Evolutionary conservation across 2,888 invertebrate species (phyloP), one percentile per base, ranked within the genome.

Genomic region (Auanema sp.): DNA sequence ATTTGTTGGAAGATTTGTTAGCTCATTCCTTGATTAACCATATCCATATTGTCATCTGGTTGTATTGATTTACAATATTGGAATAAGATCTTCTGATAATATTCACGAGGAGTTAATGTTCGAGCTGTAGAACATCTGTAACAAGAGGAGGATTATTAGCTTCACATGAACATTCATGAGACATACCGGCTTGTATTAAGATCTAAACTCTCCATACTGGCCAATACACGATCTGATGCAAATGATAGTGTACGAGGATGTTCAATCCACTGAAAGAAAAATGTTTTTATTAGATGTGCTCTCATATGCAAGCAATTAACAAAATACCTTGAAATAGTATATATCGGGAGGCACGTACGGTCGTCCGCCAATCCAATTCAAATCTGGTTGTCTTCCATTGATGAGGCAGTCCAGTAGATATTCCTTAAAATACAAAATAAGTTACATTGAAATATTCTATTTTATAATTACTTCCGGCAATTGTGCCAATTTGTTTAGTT

Each of bases 291-390:
- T n/a, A n/a, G n/a, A n/a, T n/a, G n/a, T n/a, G n/a, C n/a, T n/a
- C n/a, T 33, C 33, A 33, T 5, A 33, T 33, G 33, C 4, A 33
- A 33, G 8, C 33, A 33, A 33, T 33, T 33, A n/a, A n/a, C 33
- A 21, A n/a, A 21, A 12, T 12, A 68, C 68, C 56, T 81, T 81
- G 72, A 83, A 83, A 57, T 80, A 83, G 65, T 80, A 83, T 60
- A 83, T 83, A 66, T 83, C 83, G 6, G 77, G 78, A 10, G 83
- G 83, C 10, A 83, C 79, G 66, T 76, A 83, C 1, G 84, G 83
- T 21, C 71, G 58, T 41, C 80, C 80, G n/a, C 82, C 82, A 25
- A 81, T 77, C 79, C 80, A 81, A 60, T 79, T 79, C 71, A 78
- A 55, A 54, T 78, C 75, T 0, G 80, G 79, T 51, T 81, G 80